phyloP scores from a whole-genome alignment of 2,113 vertebrate species.

The Zosterops lateralis region DNA sequence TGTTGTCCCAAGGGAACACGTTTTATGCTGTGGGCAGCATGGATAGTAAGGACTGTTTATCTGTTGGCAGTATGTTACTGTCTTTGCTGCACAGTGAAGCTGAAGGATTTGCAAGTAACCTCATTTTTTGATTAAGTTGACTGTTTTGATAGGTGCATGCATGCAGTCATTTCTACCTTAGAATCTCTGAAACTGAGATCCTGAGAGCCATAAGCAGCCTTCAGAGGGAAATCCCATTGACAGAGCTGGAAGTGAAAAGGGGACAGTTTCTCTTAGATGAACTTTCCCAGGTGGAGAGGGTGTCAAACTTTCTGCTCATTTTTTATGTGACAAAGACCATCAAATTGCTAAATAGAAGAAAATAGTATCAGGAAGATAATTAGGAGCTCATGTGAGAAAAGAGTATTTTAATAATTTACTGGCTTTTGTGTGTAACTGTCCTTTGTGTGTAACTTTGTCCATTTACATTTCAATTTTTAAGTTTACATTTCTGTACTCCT shows the following conservation, averaged over 20 bases:
- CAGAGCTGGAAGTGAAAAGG: not conserved
- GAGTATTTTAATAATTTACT: not conserved
- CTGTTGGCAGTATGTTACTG: not conserved
- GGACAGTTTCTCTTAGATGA: not conserved
- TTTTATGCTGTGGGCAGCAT: not conserved
- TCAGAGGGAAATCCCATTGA: not conserved
- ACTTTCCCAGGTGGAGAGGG: not conserved
- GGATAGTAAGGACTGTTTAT: not conserved
- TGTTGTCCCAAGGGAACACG: not conserved
- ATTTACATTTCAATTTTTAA: not conserved
- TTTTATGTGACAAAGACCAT: not conserved
- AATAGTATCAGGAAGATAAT: not conserved
- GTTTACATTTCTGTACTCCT: not conserved
- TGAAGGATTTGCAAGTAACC: not conserved
- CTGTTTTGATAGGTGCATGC: not conserved
- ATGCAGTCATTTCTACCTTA: not conserved
- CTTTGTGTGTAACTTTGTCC: not conserved
- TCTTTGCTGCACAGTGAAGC: not conserved
- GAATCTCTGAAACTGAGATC: not conserved
- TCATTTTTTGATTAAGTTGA: not conserved
- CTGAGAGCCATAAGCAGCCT: not conserved
- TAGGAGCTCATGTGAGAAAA: not conserved
- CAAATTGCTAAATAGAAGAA: not conserved
- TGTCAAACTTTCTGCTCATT: not conserved
- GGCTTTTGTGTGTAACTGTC: not conserved